phyloP scores from a whole-genome alignment of 2,888 invertebrate species.

The Lysandra bellargus region DNA sequence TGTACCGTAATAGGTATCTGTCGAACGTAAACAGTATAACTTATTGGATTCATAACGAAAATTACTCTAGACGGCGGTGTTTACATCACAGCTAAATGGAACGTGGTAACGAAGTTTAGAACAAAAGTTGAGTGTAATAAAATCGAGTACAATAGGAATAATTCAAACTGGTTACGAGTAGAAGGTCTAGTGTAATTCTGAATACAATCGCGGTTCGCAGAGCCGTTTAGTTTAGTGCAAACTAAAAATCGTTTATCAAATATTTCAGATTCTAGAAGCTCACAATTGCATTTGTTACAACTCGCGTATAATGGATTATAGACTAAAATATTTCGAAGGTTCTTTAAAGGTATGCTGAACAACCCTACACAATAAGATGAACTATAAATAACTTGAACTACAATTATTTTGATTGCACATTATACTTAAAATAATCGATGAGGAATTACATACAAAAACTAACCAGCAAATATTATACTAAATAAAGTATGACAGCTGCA shows the following conservation, averaged over 20 bases:
- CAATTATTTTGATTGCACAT: constrained; percentile 1
- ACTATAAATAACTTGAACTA: background rate
- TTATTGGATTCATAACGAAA: constrained; percentile 6
- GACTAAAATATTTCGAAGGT: background rate
- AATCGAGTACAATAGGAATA: constrained; percentile 24
- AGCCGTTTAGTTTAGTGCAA: background rate
- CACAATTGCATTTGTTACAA: background rate
- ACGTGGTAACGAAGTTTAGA: constrained; percentile 27
- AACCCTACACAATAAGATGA: background rate
- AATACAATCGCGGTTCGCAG: constrained; percentile 2
- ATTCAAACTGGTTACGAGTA: constrained; percentile 23
- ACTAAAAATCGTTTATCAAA: background rate
- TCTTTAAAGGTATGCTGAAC: background rate
- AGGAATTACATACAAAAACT: constrained; percentile 6
- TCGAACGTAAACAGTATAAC: constrained; percentile 17
- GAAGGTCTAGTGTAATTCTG: constrained; percentile 30
- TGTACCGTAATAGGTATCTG: constrained; percentile 3
- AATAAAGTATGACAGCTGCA: constrained; percentile 25
- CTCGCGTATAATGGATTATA: background rate
- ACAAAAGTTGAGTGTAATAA: constrained; percentile 28
- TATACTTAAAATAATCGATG: background rate
- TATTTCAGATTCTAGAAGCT: too few species aligned
- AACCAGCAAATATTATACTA: constrained; percentile 14
- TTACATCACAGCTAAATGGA: constrained; percentile 24
- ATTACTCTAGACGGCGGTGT: background rate